These are phyloP conservation scores for Pseudoips prasinana DNA, from an alignment of 2,888 invertebrate species.

Conservation along the genomic window DNA sequence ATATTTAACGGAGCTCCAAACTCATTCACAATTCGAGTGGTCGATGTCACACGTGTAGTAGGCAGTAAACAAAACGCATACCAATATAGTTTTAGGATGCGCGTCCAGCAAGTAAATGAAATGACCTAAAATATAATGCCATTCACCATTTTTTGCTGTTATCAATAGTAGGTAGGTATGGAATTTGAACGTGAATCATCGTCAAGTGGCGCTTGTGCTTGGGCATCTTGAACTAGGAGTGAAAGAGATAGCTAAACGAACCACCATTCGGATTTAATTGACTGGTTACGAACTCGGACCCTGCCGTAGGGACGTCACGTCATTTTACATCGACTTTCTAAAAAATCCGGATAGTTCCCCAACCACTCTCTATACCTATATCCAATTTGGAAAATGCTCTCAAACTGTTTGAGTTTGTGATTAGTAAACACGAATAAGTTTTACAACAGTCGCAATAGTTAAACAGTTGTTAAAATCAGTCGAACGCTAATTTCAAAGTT, in stretches of 20 bases:
- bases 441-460: conserved; percentile 6
- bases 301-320: conserved; percentile 74
- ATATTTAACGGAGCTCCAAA: neutral
- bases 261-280: conserved; percentile 78
- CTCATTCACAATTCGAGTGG: conserved; percentile 23
- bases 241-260: conserved; percentile 69
- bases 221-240: conserved; percentile 61
- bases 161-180: conserved; percentile 77
- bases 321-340: conserved; percentile 75
- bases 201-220: conserved; percentile 76
- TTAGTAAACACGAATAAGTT: conserved; percentile 20
- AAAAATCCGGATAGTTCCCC: conserved; percentile 71
- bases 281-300: conserved; percentile 78
- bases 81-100: conserved; percentile 43
- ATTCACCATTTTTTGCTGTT: conserved; percentile 75
- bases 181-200: conserved; percentile 78
- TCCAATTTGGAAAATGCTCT: conserved; percentile 51
- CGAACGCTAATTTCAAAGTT: too few species aligned
- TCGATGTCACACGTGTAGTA: conserved; percentile 35
- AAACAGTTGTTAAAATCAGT: conserved; percentile 6
- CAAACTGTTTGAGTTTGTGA: conserved; percentile 17
- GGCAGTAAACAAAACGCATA: conserved; percentile 53
- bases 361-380: conserved; percentile 43
- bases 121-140: conserved; percentile 67
- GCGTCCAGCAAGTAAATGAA: conserved; percentile 60